These are phyloP conservation scores for Panthera uncia DNA, from an alignment of 2,113 vertebrate species.

Conservation along the genomic window DNA sequence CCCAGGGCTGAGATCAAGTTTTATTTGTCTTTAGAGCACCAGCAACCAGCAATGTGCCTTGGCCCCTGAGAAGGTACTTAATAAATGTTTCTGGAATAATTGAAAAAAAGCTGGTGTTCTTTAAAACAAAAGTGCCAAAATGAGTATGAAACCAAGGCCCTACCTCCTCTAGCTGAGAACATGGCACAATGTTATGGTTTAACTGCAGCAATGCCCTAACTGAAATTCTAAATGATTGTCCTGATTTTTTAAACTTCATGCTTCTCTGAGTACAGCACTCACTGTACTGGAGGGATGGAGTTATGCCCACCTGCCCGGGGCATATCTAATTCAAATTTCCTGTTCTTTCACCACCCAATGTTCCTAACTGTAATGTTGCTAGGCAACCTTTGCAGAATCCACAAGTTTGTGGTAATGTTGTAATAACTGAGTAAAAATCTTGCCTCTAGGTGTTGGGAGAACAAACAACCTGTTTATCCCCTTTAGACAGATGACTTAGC, in stretches of 20 bases:
- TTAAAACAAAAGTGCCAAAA: not conserved
- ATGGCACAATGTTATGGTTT: not conserved
- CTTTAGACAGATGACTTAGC: conserved; percentile 45
- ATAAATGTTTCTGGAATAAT: conserved; percentile 32
- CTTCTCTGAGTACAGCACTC: conserved; percentile 13
- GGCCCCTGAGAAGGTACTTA: not conserved
- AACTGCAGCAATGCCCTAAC: conserved; percentile 49
- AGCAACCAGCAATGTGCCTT: not conserved
- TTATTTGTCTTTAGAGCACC: conserved; percentile 33
- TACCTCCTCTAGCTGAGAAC: not conserved
- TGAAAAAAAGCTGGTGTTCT: conserved; percentile 36
- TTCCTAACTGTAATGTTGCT: conserved; percentile 64
- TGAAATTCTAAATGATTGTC: conserved; percentile 59
- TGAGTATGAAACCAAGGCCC: not conserved
- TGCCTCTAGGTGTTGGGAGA: conserved; percentile 1
- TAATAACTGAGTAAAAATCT: conserved; percentile 60
- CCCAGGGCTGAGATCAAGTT: not conserved
- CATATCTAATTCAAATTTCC: conserved; percentile 52
- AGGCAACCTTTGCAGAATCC: conserved; percentile 68
- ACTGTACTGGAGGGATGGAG: not conserved
- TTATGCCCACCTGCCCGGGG: conserved; percentile 44
- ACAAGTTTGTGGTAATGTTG: conserved; percentile 52
- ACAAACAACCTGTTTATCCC: conserved; percentile 62
- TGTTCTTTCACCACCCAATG: conserved; percentile 26
- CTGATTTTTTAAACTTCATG: conserved; percentile 56